Percentiles rank a stretch among this genome's conserved stretches.
These are phyloP conservation scores for Ectropis crepuscularia DNA, from an alignment of 2,888 invertebrate species.

Conservation along the genomic window DNA sequence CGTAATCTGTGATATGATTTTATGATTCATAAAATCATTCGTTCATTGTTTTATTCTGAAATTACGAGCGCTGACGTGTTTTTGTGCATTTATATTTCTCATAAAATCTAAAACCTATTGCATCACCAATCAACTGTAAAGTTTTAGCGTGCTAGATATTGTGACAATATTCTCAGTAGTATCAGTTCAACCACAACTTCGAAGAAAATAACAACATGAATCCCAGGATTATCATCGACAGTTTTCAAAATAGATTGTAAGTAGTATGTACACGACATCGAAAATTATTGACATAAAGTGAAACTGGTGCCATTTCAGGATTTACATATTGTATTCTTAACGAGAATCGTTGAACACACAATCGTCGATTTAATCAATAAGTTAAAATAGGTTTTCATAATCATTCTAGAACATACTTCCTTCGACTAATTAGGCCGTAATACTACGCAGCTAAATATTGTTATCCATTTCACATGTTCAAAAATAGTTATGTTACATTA, in stretches of 20 bases:
- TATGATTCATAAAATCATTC: slow-evolving; percentile 11
- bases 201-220: slow-evolving; percentile 75
- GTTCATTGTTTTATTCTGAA: slow-evolving; percentile 28
- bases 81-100: slow-evolving; percentile 25
- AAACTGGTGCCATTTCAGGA: too few species aligned
- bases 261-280: slow-evolving; percentile 57
- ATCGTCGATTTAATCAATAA: background rate
- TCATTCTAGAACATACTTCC: slow-evolving; percentile 49
- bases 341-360: too few species aligned
- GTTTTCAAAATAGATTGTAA: slow-evolving; percentile 89
- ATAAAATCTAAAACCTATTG: slow-evolving; percentile 22
- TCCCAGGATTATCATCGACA: slow-evolving; percentile 87
- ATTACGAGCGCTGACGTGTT: slow-evolving; percentile 40
- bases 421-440: slow-evolving; percentile 6
- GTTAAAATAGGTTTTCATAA: background rate
- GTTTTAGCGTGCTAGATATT: slow-evolving; percentile 3
- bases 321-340: too few species aligned
- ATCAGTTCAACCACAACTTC: slow-evolving; percentile 15
- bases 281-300: too few species aligned
- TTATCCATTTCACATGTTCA: background rate
- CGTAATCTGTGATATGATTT: background rate
- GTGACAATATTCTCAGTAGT: slow-evolving; percentile 7
- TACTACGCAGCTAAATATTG: slow-evolving; percentile 19
- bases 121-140: slow-evolving; percentile 36
- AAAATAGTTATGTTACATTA: background rate